Base-by-base conservation (phyloP, 2,797 vertebrate genomes). In the Poecilia wingei region DNA sequence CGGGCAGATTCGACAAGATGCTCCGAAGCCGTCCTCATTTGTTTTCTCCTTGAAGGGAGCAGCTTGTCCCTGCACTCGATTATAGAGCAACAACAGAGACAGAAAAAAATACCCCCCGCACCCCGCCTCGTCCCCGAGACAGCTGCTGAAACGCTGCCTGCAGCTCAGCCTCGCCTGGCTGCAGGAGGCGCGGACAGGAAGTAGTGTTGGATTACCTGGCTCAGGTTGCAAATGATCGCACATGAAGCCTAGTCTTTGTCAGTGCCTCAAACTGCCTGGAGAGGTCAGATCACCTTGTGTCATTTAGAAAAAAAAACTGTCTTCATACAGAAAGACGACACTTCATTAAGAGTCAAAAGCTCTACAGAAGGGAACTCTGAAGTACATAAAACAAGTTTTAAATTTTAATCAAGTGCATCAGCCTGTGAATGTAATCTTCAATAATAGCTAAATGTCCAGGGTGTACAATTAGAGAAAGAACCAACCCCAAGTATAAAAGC, bases 161-260 rank as follows among this genome's bases (percentile, higher is more conserved):
- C 41, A 41, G 41, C 47, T 79, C 49, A 13, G 72, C 79, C 70
- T 80, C 55, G 77, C 74, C 80, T 72, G 83, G 79, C 81, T 43
- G 76, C 77, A 74, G 79, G 88, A 89, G 87, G 86, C 88, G 84
- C 90, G 82, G 79, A 92, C 87, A 87, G 90, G 83, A 92, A 89
- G 89, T 77, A 46, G 86, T 82, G 84, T 91, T 88, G 85, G 82
- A 87, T 94, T 92, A 86, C 92, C 84, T 74, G 83, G 51, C 83
- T 94, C 88, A 68, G 79, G 83, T 94, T 93, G 80, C 94, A 90
- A 74, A 85, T 76, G 79, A 85, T 39, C 79, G 82, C 82, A 86
- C 69, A 86, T 79, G 83, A 75, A 84, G 79, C 55, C 47, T 83
- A 75, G 59, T 61, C n/a, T 80, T 86, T 81, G 89, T 90, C 82